Evolutionary conservation across 1,140 invertebrate genomes (phyloP), one percentile per base, ranked within the genome.

Genomic region (Diorhabda carinulata): DNA sequence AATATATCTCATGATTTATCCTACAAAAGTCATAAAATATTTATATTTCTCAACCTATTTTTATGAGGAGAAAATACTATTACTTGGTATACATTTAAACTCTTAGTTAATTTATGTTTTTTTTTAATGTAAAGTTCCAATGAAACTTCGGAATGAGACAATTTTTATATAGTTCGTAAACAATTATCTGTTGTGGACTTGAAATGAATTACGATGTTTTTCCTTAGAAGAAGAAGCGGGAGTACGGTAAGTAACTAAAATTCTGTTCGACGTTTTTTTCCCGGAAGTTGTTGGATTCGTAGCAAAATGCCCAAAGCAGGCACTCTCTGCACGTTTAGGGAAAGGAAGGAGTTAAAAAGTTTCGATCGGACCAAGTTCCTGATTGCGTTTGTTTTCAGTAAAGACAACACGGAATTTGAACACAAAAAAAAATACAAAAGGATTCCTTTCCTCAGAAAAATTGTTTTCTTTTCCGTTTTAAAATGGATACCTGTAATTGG

Each of bases 341-440:
- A 70, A 63, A 58, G 57, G 65, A 62, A 70, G 64, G 65, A 62
- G 68, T 61, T 63, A 64, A 61, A 72, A 72, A 56, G 62, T 72
- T 72, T 72, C 47, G 44, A 45, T 61, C 60, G 69, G 68, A 67
- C 71, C 68, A 68, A 70, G 68, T 72, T 72, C 68, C 71, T 72
- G 71, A 72, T 72, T 72, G 69, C 69, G 67, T 72, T 72, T 72
- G 71, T 72, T 72, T 72, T 70, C 71, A 61, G 62, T 67, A 72
- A 72, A 72, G 68, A 72, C 70, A 72, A 72, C 67, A 69, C 58
- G 45, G 61, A 68, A 64, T 47, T 43, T 52, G 47, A 4, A 52
- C 69, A 67, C 57, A 70, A 70, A 70, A 25, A 67, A 42, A 42
- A 43, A 61, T 58, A 25, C n/a, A 67, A 64, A 70, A 57, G 40